Base-by-base conservation (phyloP, 2,888 invertebrate genomes). In the Hydraecia micacea region DNA sequence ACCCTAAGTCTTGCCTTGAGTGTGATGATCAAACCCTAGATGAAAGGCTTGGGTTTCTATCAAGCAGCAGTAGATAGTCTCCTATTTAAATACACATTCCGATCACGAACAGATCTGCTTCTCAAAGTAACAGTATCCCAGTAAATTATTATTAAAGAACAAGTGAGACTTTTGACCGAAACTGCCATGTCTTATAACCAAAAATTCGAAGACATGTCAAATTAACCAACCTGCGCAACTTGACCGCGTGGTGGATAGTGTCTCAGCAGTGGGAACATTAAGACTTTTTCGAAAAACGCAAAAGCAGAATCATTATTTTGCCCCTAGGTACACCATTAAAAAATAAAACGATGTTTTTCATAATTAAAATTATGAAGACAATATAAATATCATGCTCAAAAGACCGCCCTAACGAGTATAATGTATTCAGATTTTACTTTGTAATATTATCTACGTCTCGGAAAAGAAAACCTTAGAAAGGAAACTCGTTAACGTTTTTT, bases 341-440 rank as follows among this genome's bases (percentile, higher is more conserved):
- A 36, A 49, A 63, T 8, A 68, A 52, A 72, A 68, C 39, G 18
- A 36, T 55, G 39, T 63, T 58, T 69, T 75, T 71, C 73, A 32
- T 73, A 58, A 83, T 83, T 83, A 58, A 58, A 81, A 70, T 81
- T 62, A 75, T n/a, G n/a, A 70, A 79, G 67, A 85, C 73, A 74
- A 77, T 77, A 81, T 79, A 86, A 84, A 86, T 76, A 74, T 75
- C 66, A 49, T 67, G 70, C 70, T 71, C 49, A 46, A 71, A 79
- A 75, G 63, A 83, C 28, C 46, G 69, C 42, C 39, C 73, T 80
- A 85, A 85, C 68, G 77, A 81, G 79, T 74, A 72, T 80, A 77
- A 85, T 85, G 75, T 87, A 87, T 84, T 88, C 84, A 77, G 82
- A 83, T 86, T 84, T 79, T 79, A 79, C 82, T 83, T 88, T 87